Conservation (phyloP, 35 echinoderm and acorn worm species). For the Patiria miniata region DNA sequence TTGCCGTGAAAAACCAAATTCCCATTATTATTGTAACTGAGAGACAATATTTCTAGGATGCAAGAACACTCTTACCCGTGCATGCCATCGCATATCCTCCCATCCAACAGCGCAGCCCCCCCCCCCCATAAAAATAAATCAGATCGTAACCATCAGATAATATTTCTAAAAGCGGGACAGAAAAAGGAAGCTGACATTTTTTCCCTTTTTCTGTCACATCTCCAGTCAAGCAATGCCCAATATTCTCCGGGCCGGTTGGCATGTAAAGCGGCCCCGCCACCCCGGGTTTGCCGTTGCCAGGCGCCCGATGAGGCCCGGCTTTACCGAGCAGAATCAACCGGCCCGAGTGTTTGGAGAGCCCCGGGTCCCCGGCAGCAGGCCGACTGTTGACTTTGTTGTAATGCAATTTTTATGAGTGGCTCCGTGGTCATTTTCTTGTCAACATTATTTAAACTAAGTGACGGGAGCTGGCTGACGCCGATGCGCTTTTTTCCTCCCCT, state of each 20-base stretch:
- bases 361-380: not conserved
- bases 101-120: too few species aligned
- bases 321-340: not conserved
- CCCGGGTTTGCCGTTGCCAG: conserved; percentile 3
- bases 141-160: too few species aligned
- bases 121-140: too few species aligned
- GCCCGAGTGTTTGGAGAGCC: conserved; percentile 17
- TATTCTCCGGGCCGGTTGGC: not conserved
- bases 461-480: not conserved
- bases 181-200: not conserved
- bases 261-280: not conserved
- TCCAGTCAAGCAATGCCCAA: conserved; percentile 3
- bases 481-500: not conserved
- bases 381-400: conserved; percentile 31
- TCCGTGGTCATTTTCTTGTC: conserved; percentile 13
- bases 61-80: too few species aligned
- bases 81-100: too few species aligned
- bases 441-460: conserved; percentile 23
- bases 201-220: not conserved
- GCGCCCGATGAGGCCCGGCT: not conserved
- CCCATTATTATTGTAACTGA: too few species aligned
- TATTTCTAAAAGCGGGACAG: too few species aligned
- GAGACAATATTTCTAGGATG: too few species aligned
- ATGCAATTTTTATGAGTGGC: conserved; percentile 26
- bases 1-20: too few species aligned